Evolutionary conservation across 2,113 vertebrate species (phyloP), one percentile per base, ranked within the genome.

Genomic region (Chloebia gouldiae): DNA sequence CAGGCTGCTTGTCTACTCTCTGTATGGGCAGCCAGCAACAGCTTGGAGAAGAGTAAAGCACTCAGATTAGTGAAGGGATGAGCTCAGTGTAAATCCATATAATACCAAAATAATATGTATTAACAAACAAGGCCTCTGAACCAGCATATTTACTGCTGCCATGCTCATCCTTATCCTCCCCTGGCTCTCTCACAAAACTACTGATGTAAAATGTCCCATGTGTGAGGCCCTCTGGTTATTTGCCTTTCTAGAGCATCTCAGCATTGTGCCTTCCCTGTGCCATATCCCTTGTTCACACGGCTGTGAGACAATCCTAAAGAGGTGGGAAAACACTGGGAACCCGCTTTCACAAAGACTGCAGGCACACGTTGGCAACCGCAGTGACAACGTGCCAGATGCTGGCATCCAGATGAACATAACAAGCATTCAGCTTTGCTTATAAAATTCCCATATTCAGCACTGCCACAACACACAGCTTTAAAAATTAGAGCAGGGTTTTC

Each of bases 401-500:
- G 81, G 66, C 84, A 72, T 12, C 56, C 86, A 77, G 59, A 80
- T 0, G 63, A 86, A 63, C 40, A 5, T 40, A 79, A 92, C 73
- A 47, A 83, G 79, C 71, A 35, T 35, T 66, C 85, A 40, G 72
- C 76, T 88, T 90, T 56, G 82, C 90, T 94, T 88, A 88, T 70
- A 92, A 92, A 92, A 83, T 61, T 86, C 88, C 92, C 92, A 35
- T 88, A 93, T 95, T 86, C 92, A 96, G 93, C 90, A 61, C 28
- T 57, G 84, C 93, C 87, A 91, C 93, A 88, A 86, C 57, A 88
- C 70, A 73, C 2, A 51, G 91, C 88, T 87, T 88, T 33, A 87
- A 91, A 93, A 95, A 90, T 92, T 82, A 30, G 53, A 96, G 76
- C 79, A 78, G 51, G 61, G 80, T 90, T 97, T 97, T 94, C 85